A percentile compares a stretch with the other conserved stretches of the same genome.
Conservation (phyloP, 2,888 invertebrate species). For the Quadroppia sp. region DNA sequence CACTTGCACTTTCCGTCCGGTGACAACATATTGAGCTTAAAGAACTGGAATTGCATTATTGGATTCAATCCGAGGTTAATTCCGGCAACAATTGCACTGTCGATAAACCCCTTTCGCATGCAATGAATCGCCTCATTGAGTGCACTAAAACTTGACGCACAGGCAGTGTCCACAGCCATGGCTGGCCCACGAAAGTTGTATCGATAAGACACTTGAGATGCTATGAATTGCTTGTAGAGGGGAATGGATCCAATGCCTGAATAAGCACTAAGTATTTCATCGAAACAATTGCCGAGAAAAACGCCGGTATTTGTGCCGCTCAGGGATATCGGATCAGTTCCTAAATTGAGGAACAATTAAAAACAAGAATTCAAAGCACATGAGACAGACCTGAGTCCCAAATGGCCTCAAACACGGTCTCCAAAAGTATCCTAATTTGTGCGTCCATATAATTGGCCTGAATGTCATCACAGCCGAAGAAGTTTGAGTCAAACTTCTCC, state of each 20-base stretch:
- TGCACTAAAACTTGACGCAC: conserved; percentile 57
- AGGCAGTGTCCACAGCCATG: conserved; percentile 58
- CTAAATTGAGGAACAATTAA: conserved; percentile 49
- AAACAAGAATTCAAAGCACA: neutral
- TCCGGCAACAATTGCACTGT: conserved; percentile 58
- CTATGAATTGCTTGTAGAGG: neutral
- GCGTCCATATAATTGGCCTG: conserved; percentile 89
- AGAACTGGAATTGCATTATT: conserved; percentile 56
- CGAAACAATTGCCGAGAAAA: conserved; percentile 57
- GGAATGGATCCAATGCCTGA: conserved; percentile 50
- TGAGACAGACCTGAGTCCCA: conserved; percentile 67
- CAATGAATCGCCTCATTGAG: conserved; percentile 50
- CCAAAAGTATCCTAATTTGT: conserved; percentile 78
- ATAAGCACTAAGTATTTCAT: conserved; percentile 56
- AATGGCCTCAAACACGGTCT: conserved; percentile 81
- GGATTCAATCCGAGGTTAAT: conserved; percentile 56
- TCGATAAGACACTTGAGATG: neutral
- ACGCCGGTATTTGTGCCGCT: conserved; percentile 56
- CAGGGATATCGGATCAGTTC: conserved; percentile 53
- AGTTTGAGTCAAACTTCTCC: conserved; percentile 74
- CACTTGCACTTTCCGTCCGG: conserved; percentile 55
- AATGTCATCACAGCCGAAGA: conserved; percentile 82
- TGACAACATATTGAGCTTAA: conserved; percentile 57
- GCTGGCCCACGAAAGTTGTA: conserved; percentile 53
- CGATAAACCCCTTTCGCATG: conserved; percentile 62